These are phyloP conservation scores for Apis mellifera DNA, from an alignment of 1,140 invertebrate species.

Conservation along the genomic window Amel_HAv3.1 CM009945.2:7612001-7612500, in stretches of 20 bases:
- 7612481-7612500: neutral
- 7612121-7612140: conserved; percentile 26
- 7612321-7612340: too few species aligned
- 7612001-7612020: neutral
- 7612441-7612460: neutral
- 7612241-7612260: conserved; percentile 9
- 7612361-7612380: too few species aligned
- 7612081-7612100: conserved; percentile 65
- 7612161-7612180: neutral
- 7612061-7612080: conserved; percentile 66
- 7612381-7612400: too few species aligned
- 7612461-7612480: neutral
- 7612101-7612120: conserved; percentile 62
- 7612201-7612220: neutral
- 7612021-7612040: conserved; percentile 14
- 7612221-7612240: neutral
- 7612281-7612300: too few species aligned
- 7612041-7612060: neutral
- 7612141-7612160: too few species aligned
- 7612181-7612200: too few species aligned
- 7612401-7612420: too few species aligned
- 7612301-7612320: too few species aligned
- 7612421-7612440: too few species aligned
- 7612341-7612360: too few species aligned
- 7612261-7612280: neutral